Evolutionary conservation across 2,113 vertebrate genomes (phyloP).

Genomic region (human): GRCh38 chr2:156175001-156175500

Average conservation of each 20-base stretch:
- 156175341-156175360: neutral
- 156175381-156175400: neutral
- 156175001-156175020: conserved; percentile 10
- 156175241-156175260: neutral
- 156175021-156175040: neutral
- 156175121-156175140: neutral
- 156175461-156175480: neutral
- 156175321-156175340: neutral
- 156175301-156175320: neutral
- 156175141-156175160: conserved; percentile 7
- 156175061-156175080: neutral
- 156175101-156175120: neutral
- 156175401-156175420: neutral
- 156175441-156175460: neutral
- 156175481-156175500: neutral
- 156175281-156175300: neutral
- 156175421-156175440: neutral
- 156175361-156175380: neutral
- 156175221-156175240: neutral
- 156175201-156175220: neutral
- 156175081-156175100: conserved; percentile 13
- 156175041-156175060: neutral
- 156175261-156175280: neutral
- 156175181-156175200: neutral
- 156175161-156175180: neutral